Evolutionary conservation across 2,888 invertebrate genomes (phyloP).

Genomic region (Dioctria linearis): DNA sequence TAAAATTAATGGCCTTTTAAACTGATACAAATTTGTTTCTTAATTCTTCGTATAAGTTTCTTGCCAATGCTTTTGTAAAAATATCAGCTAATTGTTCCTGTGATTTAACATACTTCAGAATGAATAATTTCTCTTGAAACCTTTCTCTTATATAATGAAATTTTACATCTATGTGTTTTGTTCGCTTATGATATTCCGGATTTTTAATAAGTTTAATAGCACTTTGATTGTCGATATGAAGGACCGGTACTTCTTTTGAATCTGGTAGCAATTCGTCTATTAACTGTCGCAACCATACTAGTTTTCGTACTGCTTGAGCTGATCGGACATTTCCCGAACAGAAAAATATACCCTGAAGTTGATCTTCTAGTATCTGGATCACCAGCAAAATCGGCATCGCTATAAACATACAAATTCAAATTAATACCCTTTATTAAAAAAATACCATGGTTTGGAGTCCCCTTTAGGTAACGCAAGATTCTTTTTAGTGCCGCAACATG

Average conservation of each 20-base stretch:
- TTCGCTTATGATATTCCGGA: slow-evolving; percentile 54
- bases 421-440: too few relatives aligned
- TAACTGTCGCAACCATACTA: background rate
- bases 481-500: background rate
- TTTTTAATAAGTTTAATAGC: slow-evolving; percentile 57
- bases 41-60: background rate
- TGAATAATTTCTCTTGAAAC: slow-evolving; percentile 3
- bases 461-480: too few relatives aligned
- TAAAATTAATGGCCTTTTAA: background rate
- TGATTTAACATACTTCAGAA: background rate
- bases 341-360: too few relatives aligned
- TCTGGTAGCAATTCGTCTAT: background rate
- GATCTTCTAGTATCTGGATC: too few relatives aligned
- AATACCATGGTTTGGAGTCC: too few relatives aligned
- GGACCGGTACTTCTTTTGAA: slow-evolving; percentile 49
- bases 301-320: background rate
- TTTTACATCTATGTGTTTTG: slow-evolving; percentile 56
- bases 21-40: background rate
- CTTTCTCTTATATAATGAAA: slow-evolving; percentile 52
- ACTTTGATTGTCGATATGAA: slow-evolving; percentile 61
- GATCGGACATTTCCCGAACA: too few relatives aligned
- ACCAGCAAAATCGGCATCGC: too few relatives aligned
- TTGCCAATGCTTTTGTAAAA: background rate
- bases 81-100: background rate
- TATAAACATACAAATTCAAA: too few relatives aligned